phyloP scores from a whole-genome alignment of 2,113 vertebrate species.

The Cheirogaleus medius region DNA sequence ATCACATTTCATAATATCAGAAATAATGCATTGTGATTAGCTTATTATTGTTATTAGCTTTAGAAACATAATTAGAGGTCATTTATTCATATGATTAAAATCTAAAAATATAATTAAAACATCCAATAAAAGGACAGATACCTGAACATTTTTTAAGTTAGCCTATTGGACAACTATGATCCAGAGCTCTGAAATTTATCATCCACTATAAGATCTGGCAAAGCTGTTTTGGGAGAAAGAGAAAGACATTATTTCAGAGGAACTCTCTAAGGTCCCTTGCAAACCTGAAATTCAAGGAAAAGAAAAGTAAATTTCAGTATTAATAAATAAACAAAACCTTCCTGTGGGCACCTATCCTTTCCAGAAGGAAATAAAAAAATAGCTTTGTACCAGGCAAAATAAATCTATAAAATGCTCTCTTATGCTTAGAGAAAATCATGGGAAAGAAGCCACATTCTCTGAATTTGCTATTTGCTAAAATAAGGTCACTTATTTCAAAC shows the following conservation, averaged over 20 bases:
- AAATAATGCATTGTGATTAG: neutral
- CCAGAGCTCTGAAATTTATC: neutral
- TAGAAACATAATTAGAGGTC: neutral
- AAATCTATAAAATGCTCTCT: neutral
- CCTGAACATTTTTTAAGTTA: neutral
- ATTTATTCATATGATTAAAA: neutral
- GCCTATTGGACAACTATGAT: neutral
- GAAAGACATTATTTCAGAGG: neutral
- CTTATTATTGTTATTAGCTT: neutral
- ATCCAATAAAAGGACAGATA: neutral
- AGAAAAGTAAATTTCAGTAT: constrained; percentile 18
- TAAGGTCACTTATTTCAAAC: neutral
- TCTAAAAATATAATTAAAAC: neutral
- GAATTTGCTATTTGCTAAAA: neutral
- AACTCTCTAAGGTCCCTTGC: neutral
- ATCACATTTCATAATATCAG: neutral
- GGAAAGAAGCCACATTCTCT: neutral
- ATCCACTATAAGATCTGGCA: neutral
- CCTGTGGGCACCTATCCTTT: neutral
- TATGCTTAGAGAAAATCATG: neutral
- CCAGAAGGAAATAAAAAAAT: neutral
- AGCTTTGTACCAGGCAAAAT: neutral
- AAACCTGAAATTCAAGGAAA: constrained; percentile 28
- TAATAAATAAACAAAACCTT: constrained; percentile 33
- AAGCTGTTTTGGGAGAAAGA: neutral